Base-by-base conservation (phyloP, 2,113 vertebrate species). In the Oncorhynchus mykiss region DNA sequence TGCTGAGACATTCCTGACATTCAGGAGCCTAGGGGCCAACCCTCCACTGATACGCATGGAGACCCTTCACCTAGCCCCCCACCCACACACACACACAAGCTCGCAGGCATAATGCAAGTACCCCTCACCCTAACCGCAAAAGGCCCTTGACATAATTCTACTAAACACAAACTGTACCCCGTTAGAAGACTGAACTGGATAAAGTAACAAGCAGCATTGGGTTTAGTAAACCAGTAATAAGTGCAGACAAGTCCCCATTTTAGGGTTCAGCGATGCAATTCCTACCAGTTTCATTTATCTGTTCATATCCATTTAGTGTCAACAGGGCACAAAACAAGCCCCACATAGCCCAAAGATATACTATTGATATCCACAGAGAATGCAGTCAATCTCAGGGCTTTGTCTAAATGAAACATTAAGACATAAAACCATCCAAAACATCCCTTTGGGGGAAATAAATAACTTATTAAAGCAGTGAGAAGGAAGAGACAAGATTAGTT, bases 1-100 rank as follows among this genome's bases (percentile, higher is more conserved):
- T 62, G 59, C 59, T 84, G 64, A 80, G 77, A 83, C 85, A 81
- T 87, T 89, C 87, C 77, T 74, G 73, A 74, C 81, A 82, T 84
- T 85, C 72, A 78, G 71, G 80, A 85, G 79, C 59, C 18, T 16
- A 22, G 59, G 9, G 59, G 59, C 59, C n/a, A 16, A 62, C 20
- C 20, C 18, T 16, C 59, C 59, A 62, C 59, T 62, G 18, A 62
- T 62, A 24, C 59, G n/a, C 59, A 62, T 22, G 59, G 51, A 54
- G 14, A 54, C 51, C 51, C 51, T 54, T 54, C 51, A 54, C 51
- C 51, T 54, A 54, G 51, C 14, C 51, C 51, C 3, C 51, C 18
- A 1, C 3, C 4, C 7, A 39, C 29, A 31, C 34, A 8, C 34
- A 45, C 8, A 45, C 39, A 45, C 8, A 11, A 45, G 39, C 39